A percentile compares a stretch with the other conserved stretches of the same genome.
These are phyloP conservation scores for Bombyx mandarina DNA, from an alignment of 1,140 invertebrate species.

Conservation along the genomic window DNA sequence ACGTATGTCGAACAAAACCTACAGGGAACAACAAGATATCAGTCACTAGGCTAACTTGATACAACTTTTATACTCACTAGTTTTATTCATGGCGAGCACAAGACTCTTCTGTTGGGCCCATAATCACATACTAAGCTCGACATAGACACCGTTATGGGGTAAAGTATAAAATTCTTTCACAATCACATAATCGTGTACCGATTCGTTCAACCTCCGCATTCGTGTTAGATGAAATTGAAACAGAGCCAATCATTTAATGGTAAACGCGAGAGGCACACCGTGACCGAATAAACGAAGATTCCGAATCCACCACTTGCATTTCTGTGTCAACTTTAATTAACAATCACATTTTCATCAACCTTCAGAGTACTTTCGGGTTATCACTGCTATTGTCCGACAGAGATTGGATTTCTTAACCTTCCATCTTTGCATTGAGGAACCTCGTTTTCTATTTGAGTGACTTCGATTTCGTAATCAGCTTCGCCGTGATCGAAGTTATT, in stretches of 20 bases:
- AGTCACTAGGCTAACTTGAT: conserved; percentile 9
- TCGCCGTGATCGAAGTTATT: conserved; percentile 6
- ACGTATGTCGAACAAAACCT: not conserved
- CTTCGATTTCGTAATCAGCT: conserved; percentile 38
- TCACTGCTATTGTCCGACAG: conserved; percentile 40
- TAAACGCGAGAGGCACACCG: conserved; percentile 60
- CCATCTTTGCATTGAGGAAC: conserved; percentile 36
- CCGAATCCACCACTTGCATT: conserved; percentile 58
- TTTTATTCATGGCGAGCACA: conserved; percentile 52
- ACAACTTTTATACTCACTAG: conserved; percentile 43
- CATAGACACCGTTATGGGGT: conserved; percentile 35
- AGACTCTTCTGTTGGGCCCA: conserved; percentile 39
- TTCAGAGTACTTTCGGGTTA: conserved; percentile 38
- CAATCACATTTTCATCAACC: conserved; percentile 64
- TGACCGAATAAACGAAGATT: conserved; percentile 66
- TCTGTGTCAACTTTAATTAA: conserved; percentile 69
- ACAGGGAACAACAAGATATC: conserved; percentile 6
- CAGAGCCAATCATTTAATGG: conserved; percentile 68
- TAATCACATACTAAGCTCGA: conserved; percentile 54
- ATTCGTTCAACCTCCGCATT: conserved; percentile 64
- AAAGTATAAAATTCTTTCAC: conserved; percentile 59
- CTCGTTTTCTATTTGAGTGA: conserved; percentile 38
- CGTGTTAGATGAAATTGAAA: conserved; percentile 68
- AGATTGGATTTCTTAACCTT: conserved; percentile 55
- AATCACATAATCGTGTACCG: conserved; percentile 65